These are phyloP conservation scores for Danio aesculapii DNA, from an alignment of 2,797 vertebrate genomes.

Conservation along the genomic window DNA sequence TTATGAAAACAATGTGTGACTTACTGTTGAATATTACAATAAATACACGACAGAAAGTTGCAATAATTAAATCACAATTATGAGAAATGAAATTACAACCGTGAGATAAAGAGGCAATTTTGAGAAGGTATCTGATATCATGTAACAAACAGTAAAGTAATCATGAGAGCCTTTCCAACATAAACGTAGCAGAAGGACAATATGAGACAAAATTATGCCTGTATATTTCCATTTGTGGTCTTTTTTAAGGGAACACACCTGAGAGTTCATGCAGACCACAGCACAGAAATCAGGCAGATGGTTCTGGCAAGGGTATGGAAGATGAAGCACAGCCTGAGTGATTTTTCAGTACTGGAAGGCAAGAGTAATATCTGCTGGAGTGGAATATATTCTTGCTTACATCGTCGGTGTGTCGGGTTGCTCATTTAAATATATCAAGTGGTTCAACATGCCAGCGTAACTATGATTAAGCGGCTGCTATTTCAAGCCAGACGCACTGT, in stretches of 20 bases:
- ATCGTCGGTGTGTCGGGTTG: constrained; percentile 44
- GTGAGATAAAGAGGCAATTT: neutral
- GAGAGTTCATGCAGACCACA: constrained; percentile 47
- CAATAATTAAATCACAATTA: too few species aligned
- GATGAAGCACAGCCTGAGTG: constrained; percentile 12
- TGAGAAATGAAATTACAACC: too few species aligned
- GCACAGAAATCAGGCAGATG: constrained; percentile 56
- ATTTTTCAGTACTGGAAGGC: neutral
- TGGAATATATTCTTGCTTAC: constrained; percentile 52
- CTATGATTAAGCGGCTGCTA: constrained; percentile 53
- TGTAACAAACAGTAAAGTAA: too few species aligned
- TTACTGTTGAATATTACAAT: neutral
- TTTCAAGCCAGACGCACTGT: constrained; percentile 37
- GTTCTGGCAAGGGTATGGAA: constrained; percentile 35
- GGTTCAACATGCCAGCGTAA: constrained; percentile 39
- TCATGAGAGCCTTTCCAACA: neutral
- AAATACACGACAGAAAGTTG: too few species aligned
- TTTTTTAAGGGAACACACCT: constrained; percentile 38
- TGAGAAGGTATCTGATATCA: too few species aligned
- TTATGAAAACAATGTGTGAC: neutral
- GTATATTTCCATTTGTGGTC: constrained; percentile 18
- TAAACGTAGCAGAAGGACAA: neutral
- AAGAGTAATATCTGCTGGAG: constrained; percentile 49
- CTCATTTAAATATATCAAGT: constrained; percentile 61
- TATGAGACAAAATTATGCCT: constrained; percentile 15